These are phyloP conservation scores for Montipora foliosa DNA, from an alignment of 64 coral and sea anemone genomes.

Conservation along the genomic window DNA sequence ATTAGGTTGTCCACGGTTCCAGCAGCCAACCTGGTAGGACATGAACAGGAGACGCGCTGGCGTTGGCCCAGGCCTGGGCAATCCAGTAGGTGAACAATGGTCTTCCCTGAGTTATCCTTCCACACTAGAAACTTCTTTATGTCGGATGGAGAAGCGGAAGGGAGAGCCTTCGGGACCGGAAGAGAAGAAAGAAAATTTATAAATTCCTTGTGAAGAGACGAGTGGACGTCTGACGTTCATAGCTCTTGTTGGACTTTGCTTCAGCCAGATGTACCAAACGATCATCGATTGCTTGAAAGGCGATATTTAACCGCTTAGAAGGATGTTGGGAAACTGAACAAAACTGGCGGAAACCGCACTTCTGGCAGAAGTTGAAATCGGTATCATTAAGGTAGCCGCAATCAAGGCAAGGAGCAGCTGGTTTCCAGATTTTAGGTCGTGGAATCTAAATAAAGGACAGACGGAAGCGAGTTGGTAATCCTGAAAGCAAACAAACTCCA, in stretches of 20 bases:
- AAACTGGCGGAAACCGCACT: slow-evolving; percentile 13
- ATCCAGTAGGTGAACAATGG: slow-evolving; percentile 1
- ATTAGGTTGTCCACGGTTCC: too few relatives aligned
- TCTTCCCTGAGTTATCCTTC: slow-evolving; percentile 1
- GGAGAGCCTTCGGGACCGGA: slow-evolving; percentile 29
- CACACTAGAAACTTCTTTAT: slow-evolving; percentile 33
- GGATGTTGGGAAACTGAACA: slow-evolving; percentile 25
- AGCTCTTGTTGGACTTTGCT: slow-evolving; percentile 20
- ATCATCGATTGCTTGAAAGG: slow-evolving; percentile 7
- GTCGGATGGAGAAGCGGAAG: not conserved
- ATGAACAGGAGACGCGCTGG: slow-evolving; percentile 18
- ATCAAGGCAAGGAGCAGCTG: slow-evolving; percentile 7
- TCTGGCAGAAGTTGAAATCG: slow-evolving; percentile 35
- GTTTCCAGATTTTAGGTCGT: slow-evolving; percentile 35
- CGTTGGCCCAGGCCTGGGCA: slow-evolving; percentile 20
- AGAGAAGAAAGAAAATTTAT: slow-evolving; percentile 41
- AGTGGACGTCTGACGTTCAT: slow-evolving; percentile 55
- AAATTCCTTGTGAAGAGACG: slow-evolving; percentile 14
- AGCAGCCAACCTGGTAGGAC: too few relatives aligned
- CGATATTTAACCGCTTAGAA: not conserved
- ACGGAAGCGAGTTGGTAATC: slow-evolving; percentile 9
- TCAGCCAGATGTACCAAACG: not conserved
- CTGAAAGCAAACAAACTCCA: slow-evolving; percentile 57
- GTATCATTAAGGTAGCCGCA: slow-evolving; percentile 43
- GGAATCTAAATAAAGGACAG: not conserved